Evolutionary conservation across 2,113 vertebrate genomes (phyloP).

Genomic region (Notiomystis cincta): DNA sequence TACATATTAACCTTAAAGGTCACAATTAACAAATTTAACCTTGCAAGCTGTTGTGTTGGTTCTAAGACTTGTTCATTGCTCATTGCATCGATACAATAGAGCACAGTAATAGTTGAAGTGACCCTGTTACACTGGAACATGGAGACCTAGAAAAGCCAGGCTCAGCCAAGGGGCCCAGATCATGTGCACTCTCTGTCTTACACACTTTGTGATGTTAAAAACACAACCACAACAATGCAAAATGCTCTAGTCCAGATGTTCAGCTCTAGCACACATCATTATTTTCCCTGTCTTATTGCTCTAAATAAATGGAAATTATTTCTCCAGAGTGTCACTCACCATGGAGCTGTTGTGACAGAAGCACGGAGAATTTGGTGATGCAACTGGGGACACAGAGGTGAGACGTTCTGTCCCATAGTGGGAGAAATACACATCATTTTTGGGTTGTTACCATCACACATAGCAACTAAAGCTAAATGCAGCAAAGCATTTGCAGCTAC

Average conservation of each 20-base stretch:
- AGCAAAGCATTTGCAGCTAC: background rate
- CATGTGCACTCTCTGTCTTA: accelerated
- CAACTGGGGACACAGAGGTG: accelerated
- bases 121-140: background rate
- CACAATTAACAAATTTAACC: background rate
- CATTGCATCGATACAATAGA: background rate
- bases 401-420: background rate
- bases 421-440: background rate
- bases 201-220: accelerated
- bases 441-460: background rate
- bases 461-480: background rate
- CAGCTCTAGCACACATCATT: accelerated
- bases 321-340: background rate
- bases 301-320: background rate
- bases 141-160: background rate
- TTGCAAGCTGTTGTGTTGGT: background rate
- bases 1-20: background rate
- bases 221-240: accelerated
- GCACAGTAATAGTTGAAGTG: background rate
- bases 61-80: background rate
- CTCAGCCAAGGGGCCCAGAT: accelerated
- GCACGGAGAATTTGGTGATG: accelerated
- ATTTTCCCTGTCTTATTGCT: background rate
- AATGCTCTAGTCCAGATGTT: background rate
- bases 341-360: accelerated